A percentile compares a stretch with the other conserved stretches of the same genome.
phyloP scores from a whole-genome alignment of 1,140 invertebrate species.

The Drosophila pseudoobscura region DNA sequence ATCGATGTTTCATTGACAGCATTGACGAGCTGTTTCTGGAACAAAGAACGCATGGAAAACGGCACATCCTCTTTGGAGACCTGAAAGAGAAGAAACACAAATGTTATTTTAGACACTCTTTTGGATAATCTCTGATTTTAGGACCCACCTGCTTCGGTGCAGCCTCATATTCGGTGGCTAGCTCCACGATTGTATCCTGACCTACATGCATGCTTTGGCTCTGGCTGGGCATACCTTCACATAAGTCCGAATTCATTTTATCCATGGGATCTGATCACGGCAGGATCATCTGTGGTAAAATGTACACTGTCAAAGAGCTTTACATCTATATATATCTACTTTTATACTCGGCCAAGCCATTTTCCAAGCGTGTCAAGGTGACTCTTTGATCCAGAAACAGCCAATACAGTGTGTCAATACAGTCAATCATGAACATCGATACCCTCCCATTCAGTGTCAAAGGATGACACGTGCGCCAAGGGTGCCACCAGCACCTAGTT shows the following conservation, averaged over 20 bases:
- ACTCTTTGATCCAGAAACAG: conserved; percentile 69
- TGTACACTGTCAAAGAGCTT: conserved; percentile 64
- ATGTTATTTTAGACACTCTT: not conserved
- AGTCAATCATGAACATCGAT: no score
- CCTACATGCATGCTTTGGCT: conserved; percentile 13
- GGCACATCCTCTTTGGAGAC: conserved; percentile 87
- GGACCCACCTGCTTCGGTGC: conserved; percentile 69
- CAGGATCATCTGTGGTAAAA: conserved; percentile 39
- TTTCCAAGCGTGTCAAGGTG: conserved; percentile 89
- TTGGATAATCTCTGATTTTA: no score
- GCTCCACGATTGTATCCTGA: conserved; percentile 71
- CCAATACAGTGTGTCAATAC: no score
- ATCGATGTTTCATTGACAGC: conserved; percentile 37
- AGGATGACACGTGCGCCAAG: no score
- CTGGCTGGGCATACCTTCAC: not conserved
- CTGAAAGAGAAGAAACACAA: conserved; percentile 50
- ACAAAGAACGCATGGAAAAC: conserved; percentile 86
- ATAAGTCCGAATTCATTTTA: conserved; percentile 57
- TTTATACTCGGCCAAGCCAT: conserved; percentile 83
- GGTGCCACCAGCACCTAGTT: conserved; percentile 10
- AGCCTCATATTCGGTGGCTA: conserved; percentile 75
- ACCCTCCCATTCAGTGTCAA: no score
- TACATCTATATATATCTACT: conserved; percentile 44
- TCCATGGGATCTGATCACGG: conserved; percentile 32
- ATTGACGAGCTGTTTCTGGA: conserved; percentile 70